phyloP scores from a whole-genome alignment of 2,113 vertebrate species.

The pig (Sus scrofa) region DNA sequence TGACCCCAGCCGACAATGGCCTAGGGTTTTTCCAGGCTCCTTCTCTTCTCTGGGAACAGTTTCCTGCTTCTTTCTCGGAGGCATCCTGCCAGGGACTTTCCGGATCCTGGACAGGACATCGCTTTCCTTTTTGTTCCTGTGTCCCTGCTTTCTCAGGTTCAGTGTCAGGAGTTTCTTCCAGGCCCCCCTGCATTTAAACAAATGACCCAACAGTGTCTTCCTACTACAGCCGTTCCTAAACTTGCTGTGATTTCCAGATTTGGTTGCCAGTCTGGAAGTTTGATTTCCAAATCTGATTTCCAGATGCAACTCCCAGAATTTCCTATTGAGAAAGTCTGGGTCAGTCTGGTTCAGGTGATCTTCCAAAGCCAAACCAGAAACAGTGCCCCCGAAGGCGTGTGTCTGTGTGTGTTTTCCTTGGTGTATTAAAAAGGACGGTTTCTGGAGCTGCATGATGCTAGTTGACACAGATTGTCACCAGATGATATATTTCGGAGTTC shows the following conservation, averaged over 20 bases:
- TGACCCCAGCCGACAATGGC: constrained; percentile 61
- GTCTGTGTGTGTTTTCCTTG: not conserved
- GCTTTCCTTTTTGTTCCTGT: constrained; percentile 66
- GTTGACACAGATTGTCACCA: not conserved
- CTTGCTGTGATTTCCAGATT: constrained; percentile 3
- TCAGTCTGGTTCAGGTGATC: not conserved
- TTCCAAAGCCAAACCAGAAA: constrained; percentile 24
- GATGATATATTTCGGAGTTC: constrained; percentile 23
- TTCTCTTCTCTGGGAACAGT: constrained; percentile 65
- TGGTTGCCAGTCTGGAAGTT: not conserved
- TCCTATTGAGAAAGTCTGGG: not conserved
- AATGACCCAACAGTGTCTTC: constrained; percentile 31
- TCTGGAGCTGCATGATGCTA: constrained; percentile 38
- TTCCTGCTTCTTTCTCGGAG: constrained; percentile 78
- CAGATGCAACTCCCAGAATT: constrained; percentile 41
- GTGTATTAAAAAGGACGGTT: not conserved
- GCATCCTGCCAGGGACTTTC: constrained; percentile 82
- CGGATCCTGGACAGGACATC: not conserved
- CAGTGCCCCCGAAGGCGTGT: not conserved
- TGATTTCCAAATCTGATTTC: not conserved
- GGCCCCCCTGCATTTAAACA: not conserved
- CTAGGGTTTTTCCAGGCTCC: constrained; percentile 77
- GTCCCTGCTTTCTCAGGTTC: constrained; percentile 60
- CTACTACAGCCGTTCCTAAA: not conserved
- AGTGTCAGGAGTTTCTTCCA: constrained; percentile 3